A percentile compares a stretch with the other conserved stretches of the same genome.
These are phyloP conservation scores for Diplogasteroides magnus DNA, from an alignment of 1,140 invertebrate species.

Conservation along the genomic window DNA sequence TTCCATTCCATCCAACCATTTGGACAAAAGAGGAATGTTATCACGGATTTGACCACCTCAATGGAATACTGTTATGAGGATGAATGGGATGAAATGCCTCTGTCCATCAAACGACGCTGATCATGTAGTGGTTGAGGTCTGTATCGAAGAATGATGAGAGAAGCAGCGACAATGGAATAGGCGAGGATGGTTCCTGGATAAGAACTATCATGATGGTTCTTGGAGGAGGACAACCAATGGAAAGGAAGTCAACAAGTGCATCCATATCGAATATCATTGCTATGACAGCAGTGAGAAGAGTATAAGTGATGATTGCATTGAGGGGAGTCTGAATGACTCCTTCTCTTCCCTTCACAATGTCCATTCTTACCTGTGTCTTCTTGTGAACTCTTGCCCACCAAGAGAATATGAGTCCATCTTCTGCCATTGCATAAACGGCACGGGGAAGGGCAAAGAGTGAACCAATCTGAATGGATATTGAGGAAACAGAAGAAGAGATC, in stretches of 20 bases:
- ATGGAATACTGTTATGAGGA: no score
- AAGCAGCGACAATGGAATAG: constrained; percentile 82
- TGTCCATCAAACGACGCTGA: not conserved
- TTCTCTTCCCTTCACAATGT: not conserved
- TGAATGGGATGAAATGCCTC: no score
- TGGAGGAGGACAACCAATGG: no score
- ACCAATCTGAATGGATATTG: constrained; percentile 66
- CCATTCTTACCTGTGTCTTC: constrained; percentile 21
- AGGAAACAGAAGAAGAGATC: no score
- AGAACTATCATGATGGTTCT: no score
- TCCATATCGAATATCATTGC: constrained; percentile 78
- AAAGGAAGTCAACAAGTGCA: constrained; percentile 87
- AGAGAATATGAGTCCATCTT: constrained; percentile 77
- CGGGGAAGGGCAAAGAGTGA: constrained; percentile 82
- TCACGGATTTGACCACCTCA: not conserved
- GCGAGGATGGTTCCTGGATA: constrained; percentile 77
- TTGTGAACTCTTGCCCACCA: constrained; percentile 66
- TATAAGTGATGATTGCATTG: constrained; percentile 74
- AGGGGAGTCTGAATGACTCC: constrained; percentile 72
- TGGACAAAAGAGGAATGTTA: not conserved
- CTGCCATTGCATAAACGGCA: constrained; percentile 81
- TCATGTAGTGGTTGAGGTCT: not conserved
- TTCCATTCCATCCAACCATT: not conserved
- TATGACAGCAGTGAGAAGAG: constrained; percentile 69
- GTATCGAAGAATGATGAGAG: constrained; percentile 71